Conservation (phyloP, 2,113 vertebrate species). For the Mungos mungo region DNA sequence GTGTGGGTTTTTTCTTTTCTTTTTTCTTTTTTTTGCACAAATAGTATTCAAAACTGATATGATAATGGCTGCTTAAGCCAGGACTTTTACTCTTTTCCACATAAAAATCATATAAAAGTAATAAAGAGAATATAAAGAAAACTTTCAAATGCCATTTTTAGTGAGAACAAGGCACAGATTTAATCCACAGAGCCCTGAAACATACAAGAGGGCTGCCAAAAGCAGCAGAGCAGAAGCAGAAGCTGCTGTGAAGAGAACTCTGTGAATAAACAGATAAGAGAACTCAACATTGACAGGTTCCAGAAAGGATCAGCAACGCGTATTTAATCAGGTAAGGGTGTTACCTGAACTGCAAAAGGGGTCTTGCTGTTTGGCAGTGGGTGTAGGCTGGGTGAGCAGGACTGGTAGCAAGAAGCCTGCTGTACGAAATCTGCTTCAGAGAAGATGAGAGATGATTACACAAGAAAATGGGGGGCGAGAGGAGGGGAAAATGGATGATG, state of each 20-base stretch:
- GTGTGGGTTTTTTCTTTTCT: not conserved
- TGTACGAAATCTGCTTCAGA: not conserved
- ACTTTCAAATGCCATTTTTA: constrained; percentile 42
- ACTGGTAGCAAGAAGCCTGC: too few relatives aligned
- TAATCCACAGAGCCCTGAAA: constrained; percentile 11
- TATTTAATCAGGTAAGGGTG: not conserved
- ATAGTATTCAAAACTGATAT: not conserved
- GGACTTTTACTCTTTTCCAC: not conserved
- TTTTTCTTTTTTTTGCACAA: not conserved
- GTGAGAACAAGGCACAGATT: constrained; percentile 4
- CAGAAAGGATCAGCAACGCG: not conserved
- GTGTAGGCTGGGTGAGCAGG: not conserved
- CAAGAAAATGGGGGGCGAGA: not conserved
- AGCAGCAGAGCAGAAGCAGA: not conserved
- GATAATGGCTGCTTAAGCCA: constrained; percentile 1
- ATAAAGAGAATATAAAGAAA: constrained; percentile 39
- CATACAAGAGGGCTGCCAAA: not conserved
- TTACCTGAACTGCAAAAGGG: not conserved
- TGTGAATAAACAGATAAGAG: not conserved
- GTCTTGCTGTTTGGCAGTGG: not conserved
- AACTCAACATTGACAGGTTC: not conserved
- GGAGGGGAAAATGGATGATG: too few relatives aligned
- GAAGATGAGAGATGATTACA: not conserved
- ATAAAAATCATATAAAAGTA: not conserved
- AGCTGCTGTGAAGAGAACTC: not conserved